These are phyloP conservation scores for Glomeris marginata DNA, from an alignment of 2,888 invertebrate genomes.

Conservation along the genomic window DNA sequence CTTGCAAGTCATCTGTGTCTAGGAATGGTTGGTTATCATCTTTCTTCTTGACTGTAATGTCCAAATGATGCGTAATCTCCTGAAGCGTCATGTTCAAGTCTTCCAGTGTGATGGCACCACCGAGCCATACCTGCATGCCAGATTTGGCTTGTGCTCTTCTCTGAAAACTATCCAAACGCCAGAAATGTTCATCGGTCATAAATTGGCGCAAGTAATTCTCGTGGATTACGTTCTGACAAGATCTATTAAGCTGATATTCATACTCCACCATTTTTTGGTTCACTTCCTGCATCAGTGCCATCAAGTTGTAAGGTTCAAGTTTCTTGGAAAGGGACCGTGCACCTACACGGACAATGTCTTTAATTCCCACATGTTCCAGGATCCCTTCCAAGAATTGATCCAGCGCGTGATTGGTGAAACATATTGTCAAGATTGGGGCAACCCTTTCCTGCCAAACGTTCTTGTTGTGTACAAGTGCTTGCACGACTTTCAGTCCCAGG, in stretches of 20 bases:
- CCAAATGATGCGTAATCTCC: no score
- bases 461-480: conserved; percentile 45
- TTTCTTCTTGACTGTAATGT: no score
- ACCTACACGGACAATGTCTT: conserved; percentile 50
- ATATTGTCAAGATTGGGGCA: conserved; percentile 54
- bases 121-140: no score
- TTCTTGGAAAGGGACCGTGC: conserved; percentile 46
- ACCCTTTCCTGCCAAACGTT: conserved; percentile 26
- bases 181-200: not conserved
- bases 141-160: no score
- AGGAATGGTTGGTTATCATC: not conserved
- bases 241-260: not conserved
- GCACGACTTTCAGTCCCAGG: conserved; percentile 57
- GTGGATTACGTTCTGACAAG: not conserved
- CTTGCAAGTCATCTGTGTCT: not conserved
- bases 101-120: no score
- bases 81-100: no score
- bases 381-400: conserved; percentile 70
- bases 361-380: conserved; percentile 34
- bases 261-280: not conserved
- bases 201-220: not conserved
- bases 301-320: conserved; percentile 37
- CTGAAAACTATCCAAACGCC: not conserved
- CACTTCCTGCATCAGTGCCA: conserved; percentile 22
- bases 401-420: conserved; percentile 72